Evolutionary conservation across 2,888 invertebrate genomes (phyloP).

Genomic region (Andrena marginata): DNA sequence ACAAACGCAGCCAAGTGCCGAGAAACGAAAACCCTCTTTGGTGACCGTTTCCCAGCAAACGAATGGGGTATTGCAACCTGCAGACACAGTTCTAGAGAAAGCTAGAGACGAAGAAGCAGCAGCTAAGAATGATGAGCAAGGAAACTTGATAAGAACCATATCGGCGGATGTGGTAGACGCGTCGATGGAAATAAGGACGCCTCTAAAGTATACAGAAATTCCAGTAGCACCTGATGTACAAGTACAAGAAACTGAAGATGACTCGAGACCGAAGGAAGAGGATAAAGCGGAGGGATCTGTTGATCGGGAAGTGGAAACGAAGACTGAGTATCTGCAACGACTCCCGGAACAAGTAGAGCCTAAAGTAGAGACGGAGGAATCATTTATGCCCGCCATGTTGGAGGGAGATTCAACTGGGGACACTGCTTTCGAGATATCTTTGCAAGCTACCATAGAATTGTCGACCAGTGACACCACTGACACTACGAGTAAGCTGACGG

Average conservation of each 20-base stretch:
- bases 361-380: constrained; percentile 67
- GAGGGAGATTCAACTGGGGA: constrained; percentile 75
- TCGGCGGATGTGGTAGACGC: constrained; percentile 29
- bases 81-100: constrained; percentile 1
- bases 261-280: constrained; percentile 2
- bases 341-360: neutral
- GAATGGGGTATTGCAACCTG: neutral
- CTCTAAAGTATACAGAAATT: constrained; percentile 44
- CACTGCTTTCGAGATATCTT: constrained; percentile 78
- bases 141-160: neutral
- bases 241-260: constrained; percentile 64
- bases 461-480: constrained; percentile 75
- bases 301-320: neutral
- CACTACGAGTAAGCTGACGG: constrained; percentile 58
- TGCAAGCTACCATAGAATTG: constrained; percentile 80
- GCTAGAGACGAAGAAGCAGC: neutral
- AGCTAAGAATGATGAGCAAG: constrained; percentile 13
- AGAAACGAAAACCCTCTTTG: constrained; percentile 14
- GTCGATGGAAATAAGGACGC: constrained; percentile 12
- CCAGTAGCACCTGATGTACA: constrained; percentile 74
- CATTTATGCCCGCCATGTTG: constrained; percentile 55
- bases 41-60: constrained; percentile 52
- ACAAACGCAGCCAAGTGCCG: constrained; percentile 66
- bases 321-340: neutral
- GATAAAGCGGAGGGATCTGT: neutral